Percentiles rank a stretch among this genome's conserved stretches.
Conservation (phyloP, 2,113 vertebrate species). For the Dipodomys ordii region DNA sequence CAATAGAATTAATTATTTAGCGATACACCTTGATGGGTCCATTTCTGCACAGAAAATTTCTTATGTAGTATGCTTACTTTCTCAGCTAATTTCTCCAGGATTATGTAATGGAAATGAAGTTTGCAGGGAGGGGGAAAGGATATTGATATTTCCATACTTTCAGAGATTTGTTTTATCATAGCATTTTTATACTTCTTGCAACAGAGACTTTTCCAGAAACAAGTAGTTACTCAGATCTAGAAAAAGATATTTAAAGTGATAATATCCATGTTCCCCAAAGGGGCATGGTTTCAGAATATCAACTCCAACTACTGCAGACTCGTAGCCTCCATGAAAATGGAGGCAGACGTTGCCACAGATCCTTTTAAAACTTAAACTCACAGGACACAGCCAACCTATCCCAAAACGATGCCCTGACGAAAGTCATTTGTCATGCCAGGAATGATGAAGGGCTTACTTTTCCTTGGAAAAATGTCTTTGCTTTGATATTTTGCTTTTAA, state of each 20-base stretch:
- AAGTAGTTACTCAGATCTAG: no score
- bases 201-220: no score
- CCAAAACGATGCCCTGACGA: neutral
- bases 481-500: conserved; percentile 15
- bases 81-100: neutral
- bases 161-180: neutral
- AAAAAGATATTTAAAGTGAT: no score
- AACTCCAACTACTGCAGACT: no score
- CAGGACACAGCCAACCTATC: neutral
- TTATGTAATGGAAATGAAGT: no score
- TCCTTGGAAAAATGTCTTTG: conserved; percentile 4
- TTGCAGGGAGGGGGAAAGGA: rapidly evolving
- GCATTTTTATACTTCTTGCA: no score
- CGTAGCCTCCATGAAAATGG: no score
- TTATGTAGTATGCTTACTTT: neutral
- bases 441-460: conserved; percentile 34
- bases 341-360: no score
- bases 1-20: neutral
- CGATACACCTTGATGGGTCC: neutral
- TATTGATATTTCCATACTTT: neutral
- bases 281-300: no score
- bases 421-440: neutral
- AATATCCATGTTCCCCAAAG: no score
- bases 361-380: no score
- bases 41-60: neutral